Base-by-base conservation (phyloP, 2,113 vertebrate genomes). In the Empidonax traillii region DNA sequence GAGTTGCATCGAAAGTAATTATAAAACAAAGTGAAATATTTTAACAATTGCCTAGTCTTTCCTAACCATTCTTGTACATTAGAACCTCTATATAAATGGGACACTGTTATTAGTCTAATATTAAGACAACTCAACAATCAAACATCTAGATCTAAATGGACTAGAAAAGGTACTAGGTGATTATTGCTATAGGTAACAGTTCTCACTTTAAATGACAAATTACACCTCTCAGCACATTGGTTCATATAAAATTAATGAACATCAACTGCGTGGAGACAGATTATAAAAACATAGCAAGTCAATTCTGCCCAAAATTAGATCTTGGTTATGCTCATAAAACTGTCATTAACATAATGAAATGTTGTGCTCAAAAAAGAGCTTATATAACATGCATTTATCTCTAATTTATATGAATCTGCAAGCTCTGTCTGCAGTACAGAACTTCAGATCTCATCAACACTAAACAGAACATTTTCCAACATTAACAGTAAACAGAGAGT, bases 271-370 rank as follows among this genome's bases (percentile, higher is more conserved):
- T 4, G 12, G 27, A 75, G 49, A 68, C 27, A 68, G 25, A 85
- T 46, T 82, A 17, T 56, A 69, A 56, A 87, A 87, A 47, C 1
- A 6, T 2, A 85, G 16, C 52, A 37, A 87, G 66, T 61, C 56
- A 89, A 37, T 68, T 68, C 30, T 61, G 37, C 23, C 62, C 63
- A n/a, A 82, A 91, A 92, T 85, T 85, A 80, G 16, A 85, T 61
- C 31, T 73, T 44, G 12, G 44, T 87, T 85, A 62, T 23, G 28
- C 37, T 94, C 58, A 53, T 65, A 63, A 85, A 94, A 91, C 56
- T 83, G 37, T 68, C n/a, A 93, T 83, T 72, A 94, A 33, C 37
- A 19, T 66, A 90, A 96, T 56, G n/a, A 90, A 87, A 68, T 35
- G 14, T 14, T 82, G 56, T 52, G 35, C 55, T 84, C 6, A 1